Evolutionary conservation across 2,113 vertebrate species (phyloP).

Genomic region (Sisor rabdophorus): DNA sequence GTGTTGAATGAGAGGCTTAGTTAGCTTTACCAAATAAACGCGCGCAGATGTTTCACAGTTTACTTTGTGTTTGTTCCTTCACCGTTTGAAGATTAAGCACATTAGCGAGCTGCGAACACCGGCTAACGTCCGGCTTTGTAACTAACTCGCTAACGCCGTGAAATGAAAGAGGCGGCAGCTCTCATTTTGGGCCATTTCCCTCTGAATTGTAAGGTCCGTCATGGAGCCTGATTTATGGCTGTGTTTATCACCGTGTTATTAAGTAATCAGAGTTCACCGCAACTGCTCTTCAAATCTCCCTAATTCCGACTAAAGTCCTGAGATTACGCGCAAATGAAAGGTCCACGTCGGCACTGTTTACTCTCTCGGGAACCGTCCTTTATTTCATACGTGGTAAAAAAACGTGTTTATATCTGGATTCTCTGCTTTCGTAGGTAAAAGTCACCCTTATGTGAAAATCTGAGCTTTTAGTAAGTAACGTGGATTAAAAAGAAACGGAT

Average conservation of each 20-base stretch:
- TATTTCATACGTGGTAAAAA: slow-evolving; percentile 41
- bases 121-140: slow-evolving; percentile 49
- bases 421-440: slow-evolving; percentile 35
- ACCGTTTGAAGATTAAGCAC: slow-evolving; percentile 44
- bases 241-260: slow-evolving; percentile 74
- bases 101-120: slow-evolving; percentile 46
- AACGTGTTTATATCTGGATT: slow-evolving; percentile 51
- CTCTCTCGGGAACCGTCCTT: slow-evolving; percentile 59
- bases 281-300: slow-evolving; percentile 62
- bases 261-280: slow-evolving; percentile 70
- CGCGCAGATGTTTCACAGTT: slow-evolving; percentile 41
- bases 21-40: slow-evolving; percentile 60
- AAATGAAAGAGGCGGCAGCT: slow-evolving; percentile 67
- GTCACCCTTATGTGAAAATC: slow-evolving; percentile 21
- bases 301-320: slow-evolving; percentile 65
- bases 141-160: slow-evolving; percentile 56
- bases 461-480: too few species aligned
- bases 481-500: too few species aligned
- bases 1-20: slow-evolving; percentile 50
- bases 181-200: slow-evolving; percentile 62
- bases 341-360: slow-evolving; percentile 62
- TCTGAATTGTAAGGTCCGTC: slow-evolving; percentile 67
- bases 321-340: slow-evolving; percentile 68
- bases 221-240: slow-evolving; percentile 69
- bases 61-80: slow-evolving; percentile 50